Percentiles rank a stretch among this genome's conserved stretches.
These are phyloP conservation scores for Cephus pygmeus DNA, from an alignment of 2,888 invertebrate species.

Conservation along the genomic window DNA sequence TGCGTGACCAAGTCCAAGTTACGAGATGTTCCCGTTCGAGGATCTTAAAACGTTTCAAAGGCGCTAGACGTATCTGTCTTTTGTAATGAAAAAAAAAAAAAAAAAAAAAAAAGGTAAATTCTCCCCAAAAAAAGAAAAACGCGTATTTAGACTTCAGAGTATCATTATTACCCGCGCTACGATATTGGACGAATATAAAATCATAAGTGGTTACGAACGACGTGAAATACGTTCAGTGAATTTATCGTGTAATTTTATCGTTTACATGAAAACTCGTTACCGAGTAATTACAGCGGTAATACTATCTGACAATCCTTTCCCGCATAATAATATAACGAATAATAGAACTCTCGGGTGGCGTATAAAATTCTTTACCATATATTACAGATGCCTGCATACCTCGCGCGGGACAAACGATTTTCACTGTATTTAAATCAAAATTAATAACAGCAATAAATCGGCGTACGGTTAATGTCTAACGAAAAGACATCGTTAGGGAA, in stretches of 20 bases:
- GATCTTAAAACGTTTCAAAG: background rate
- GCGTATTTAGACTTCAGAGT: background rate
- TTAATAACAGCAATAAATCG: background rate
- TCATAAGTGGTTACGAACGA: background rate
- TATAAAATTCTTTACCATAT: background rate
- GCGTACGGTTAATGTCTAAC: background rate
- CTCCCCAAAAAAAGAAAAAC: background rate
- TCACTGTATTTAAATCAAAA: background rate
- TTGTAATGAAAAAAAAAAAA: background rate
- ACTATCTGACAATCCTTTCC: background rate
- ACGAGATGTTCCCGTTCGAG: slow-evolving; percentile 53
- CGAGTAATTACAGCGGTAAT: background rate
- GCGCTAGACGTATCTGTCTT: background rate
- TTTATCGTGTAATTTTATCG: background rate
- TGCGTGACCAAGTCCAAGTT: slow-evolving; percentile 61
- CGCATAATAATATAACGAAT: background rate
- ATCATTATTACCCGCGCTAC: background rate
- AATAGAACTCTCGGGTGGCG: background rate
- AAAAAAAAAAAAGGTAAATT: background rate
- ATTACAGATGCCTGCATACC: background rate
- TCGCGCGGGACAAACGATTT: background rate
- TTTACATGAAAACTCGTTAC: background rate
- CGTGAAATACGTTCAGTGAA: background rate
- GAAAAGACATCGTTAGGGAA: background rate
- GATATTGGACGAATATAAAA: background rate